Conservation (phyloP, 2,797 vertebrate species). For the Rallus crepitans region DNA sequence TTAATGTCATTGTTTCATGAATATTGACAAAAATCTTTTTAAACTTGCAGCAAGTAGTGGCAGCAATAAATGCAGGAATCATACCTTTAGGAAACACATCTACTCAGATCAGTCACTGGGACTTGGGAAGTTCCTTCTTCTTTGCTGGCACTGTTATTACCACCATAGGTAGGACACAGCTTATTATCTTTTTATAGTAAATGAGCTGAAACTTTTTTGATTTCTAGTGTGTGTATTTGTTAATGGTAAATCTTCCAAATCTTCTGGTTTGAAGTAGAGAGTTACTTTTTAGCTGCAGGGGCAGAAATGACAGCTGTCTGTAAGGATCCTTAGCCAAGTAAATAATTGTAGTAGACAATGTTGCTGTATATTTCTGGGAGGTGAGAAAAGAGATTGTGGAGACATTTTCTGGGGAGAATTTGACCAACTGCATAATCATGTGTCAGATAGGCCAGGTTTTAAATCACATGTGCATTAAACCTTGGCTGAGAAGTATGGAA, state of each 20-base stretch:
- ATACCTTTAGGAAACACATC: constrained; percentile 92
- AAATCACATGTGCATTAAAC: constrained; percentile 14
- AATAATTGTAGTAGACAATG: background rate
- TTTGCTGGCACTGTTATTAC: constrained; percentile 99
- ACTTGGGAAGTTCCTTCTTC: constrained; percentile 98
- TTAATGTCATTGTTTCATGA: constrained; percentile 52
- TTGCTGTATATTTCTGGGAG: background rate
- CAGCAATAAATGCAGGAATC: constrained; percentile 94
- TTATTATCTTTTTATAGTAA: constrained; percentile 72
- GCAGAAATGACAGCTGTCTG: background rate
- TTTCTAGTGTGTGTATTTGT: constrained; percentile 43
- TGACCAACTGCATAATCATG: constrained; percentile 17
- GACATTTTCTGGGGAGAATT: constrained; percentile 10
- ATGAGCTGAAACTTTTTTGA: constrained; percentile 51
- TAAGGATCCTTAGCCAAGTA: background rate
- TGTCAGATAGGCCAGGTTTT: constrained; percentile 51
- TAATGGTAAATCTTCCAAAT: background rate
- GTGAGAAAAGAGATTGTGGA: background rate
- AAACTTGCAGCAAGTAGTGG: constrained; percentile 93
- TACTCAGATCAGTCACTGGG: constrained; percentile 97
- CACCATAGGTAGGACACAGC: constrained; percentile 92
- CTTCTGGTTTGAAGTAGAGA: background rate
- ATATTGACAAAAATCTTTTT: constrained; percentile 81
- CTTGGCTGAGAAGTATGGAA: background rate
- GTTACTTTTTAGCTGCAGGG: background rate